Base-by-base conservation (phyloP, 2,888 invertebrate species). In the Leptopterna dolabrata region DNA sequence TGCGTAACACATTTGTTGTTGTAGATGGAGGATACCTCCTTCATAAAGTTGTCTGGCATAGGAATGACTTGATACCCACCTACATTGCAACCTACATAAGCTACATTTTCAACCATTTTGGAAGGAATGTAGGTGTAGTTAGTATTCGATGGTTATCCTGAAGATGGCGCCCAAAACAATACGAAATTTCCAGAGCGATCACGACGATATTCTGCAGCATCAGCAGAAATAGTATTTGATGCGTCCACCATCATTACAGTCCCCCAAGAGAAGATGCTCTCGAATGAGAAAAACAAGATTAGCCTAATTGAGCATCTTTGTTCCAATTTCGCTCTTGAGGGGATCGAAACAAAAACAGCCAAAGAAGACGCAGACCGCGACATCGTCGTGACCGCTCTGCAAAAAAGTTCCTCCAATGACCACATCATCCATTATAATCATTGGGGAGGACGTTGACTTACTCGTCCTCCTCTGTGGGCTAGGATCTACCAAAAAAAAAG, bases 381-480 rank as follows among this genome's bases (percentile, higher is more conserved):
- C 16, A 76, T 76, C 76, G 27, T 76, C 70, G 27, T 19, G 76
- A 6, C 76, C 0, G 76, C 76, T 19, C 7, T 76, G 29, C 19
- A 27, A 13, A 76, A 76, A 36, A 80, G 47, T 36, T 55, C 27
- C 27, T 43, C 43, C 24, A 24, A 45, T 41, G 81, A 45, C 45
- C 81, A 51, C 1, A 16, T 80, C n/a, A 80, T n/a, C n/a, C n/a
- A n/a, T n/a, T n/a, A n/a, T n/a, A n/a, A n/a, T n/a, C n/a, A n/a
- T n/a, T n/a, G n/a, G n/a, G n/a, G 81, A 80, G 45, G 45, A 80
- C 2, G 45, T 80, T 47, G 81, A 80, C 19, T 41, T 80, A 16
- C 16, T 80, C 14, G 45, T 2, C 16, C 81, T 80, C 19, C 81
- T 80, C 47, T 4, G 27, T 45, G 45, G 45, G 7, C 36, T 80